These are phyloP conservation scores for Callosobruchus maculatus DNA, from an alignment of 2,888 invertebrate species.

Conservation along the genomic window DNA sequence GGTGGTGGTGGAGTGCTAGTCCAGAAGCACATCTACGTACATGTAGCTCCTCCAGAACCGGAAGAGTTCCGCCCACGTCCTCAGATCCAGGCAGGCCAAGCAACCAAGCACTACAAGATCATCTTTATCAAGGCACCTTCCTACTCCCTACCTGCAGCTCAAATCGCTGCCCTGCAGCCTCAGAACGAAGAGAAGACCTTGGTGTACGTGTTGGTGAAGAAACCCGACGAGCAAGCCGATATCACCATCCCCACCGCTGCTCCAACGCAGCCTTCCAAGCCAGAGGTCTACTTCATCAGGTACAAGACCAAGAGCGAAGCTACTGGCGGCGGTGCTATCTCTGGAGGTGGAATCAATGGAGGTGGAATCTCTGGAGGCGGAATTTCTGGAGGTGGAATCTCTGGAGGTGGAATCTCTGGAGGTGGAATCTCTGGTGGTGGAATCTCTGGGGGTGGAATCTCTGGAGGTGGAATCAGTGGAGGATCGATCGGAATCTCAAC, in stretches of 20 bases:
- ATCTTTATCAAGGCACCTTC: constrained; percentile 72
- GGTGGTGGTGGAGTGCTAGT: constrained; percentile 58
- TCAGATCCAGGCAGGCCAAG: constrained; percentile 63
- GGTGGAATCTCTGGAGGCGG: constrained; percentile 21
- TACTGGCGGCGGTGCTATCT: constrained; percentile 26
- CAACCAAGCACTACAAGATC: constrained; percentile 85
- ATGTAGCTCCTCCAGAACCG: constrained; percentile 81
- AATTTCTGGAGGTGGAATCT: constrained; percentile 19
- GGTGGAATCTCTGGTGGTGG: constrained; percentile 21
- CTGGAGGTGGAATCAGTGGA: constrained; percentile 6
- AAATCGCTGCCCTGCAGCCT: constrained; percentile 70
- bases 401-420: constrained; percentile 13
- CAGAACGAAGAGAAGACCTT: constrained; percentile 85
- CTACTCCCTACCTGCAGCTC: constrained; percentile 67
- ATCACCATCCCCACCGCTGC: constrained; percentile 74
- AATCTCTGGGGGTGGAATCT: constrained; percentile 20
- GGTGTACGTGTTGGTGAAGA: constrained; percentile 84
- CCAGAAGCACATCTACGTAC: constrained; percentile 83
- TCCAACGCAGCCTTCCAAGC: constrained; percentile 82
- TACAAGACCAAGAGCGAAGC: constrained; percentile 67
- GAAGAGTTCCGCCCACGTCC: constrained; percentile 61
- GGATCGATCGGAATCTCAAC: constrained; percentile 4
- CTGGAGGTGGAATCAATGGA: constrained; percentile 9
- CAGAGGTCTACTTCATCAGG: constrained; percentile 86
- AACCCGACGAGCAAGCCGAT: constrained; percentile 68